Evolutionary conservation across 2,888 invertebrate species (phyloP), one percentile per base, ranked within the genome.

Genomic region (Pherbina coryleti): DNA sequence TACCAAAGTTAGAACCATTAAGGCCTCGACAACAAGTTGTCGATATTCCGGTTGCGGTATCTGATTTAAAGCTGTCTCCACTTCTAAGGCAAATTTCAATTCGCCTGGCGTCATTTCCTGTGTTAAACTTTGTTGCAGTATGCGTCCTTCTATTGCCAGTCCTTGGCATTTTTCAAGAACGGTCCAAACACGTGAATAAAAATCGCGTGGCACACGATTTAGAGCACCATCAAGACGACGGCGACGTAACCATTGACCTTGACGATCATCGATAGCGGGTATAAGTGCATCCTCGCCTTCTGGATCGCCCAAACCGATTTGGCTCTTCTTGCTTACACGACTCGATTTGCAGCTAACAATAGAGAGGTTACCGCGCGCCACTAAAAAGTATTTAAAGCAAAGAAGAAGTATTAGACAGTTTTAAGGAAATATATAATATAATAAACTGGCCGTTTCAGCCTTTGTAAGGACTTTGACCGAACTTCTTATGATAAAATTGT

Each of bases 31-130:
- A 75, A 99, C 95, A 81, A 99, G 90, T 88, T 99, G 98, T 28
- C 99, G 92, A 90, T 99, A 99, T 89, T 99, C 99, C 0, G 99
- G 99, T 89, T 99, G 98, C 0, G 98, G 98, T 84, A 99, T 98
- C 72, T 96, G 95, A 89, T 99, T 99, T 72, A 99, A 91, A 3
- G 98, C 98, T 2, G 97, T 96, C 90, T 99, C 99, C 0, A 99
- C 98, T 76, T 97, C 97, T 19, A 99, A 91, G 0, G 99, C 99
- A 90, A 99, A 99, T 91, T 99, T 99, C 84, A 99, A 90, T 91
- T 99, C 99, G 60, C 98, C 98, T 0, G 98, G 93, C 0, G 99
- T 99, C 99, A 99, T 99, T 93, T 99, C 99, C 91, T 97, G 97
- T 0, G 98, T 99, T 73, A 99, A 91, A 89, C 95, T 96, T 86